phyloP scores from a whole-genome alignment of 2,113 vertebrate genomes.

The Morone saxatilis region DNA sequence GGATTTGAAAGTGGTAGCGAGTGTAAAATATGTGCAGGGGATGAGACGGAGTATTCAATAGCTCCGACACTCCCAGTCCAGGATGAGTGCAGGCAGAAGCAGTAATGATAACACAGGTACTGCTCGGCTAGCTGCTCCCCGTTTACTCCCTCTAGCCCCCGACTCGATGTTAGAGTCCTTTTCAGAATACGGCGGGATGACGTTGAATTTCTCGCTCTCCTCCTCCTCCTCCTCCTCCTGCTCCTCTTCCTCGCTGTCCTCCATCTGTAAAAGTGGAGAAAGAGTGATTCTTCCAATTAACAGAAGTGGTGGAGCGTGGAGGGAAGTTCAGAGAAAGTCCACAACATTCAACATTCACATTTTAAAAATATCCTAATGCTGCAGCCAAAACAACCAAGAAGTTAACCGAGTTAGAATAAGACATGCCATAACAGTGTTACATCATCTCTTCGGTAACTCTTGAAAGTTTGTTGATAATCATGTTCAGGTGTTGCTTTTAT shows the following conservation, averaged over 20 bases:
- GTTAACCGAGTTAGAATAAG: background rate
- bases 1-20: constrained; percentile 54
- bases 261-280: constrained; percentile 71
- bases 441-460: too few species aligned
- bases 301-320: constrained; percentile 49
- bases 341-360: constrained; percentile 32
- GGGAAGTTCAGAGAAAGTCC: constrained; percentile 14
- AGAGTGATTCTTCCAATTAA: constrained; percentile 67
- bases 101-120: constrained; percentile 62
- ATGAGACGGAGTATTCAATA: constrained; percentile 54
- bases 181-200: constrained; percentile 80
- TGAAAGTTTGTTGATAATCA: too few species aligned
- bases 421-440: background rate
- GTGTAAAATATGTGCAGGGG: constrained; percentile 35
- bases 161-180: constrained; percentile 78
- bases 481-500: background rate
- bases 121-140: constrained; percentile 54
- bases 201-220: constrained; percentile 72
- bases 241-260: constrained; percentile 74
- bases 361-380: constrained; percentile 32
- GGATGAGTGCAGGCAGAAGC: constrained; percentile 63
- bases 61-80: constrained; percentile 70
- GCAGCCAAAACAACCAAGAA: background rate
- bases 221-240: constrained; percentile 62
- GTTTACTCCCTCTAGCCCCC: constrained; percentile 67